Base-by-base conservation (phyloP, 2,113 vertebrate genomes). In the Hystrix brachyura region DNA sequence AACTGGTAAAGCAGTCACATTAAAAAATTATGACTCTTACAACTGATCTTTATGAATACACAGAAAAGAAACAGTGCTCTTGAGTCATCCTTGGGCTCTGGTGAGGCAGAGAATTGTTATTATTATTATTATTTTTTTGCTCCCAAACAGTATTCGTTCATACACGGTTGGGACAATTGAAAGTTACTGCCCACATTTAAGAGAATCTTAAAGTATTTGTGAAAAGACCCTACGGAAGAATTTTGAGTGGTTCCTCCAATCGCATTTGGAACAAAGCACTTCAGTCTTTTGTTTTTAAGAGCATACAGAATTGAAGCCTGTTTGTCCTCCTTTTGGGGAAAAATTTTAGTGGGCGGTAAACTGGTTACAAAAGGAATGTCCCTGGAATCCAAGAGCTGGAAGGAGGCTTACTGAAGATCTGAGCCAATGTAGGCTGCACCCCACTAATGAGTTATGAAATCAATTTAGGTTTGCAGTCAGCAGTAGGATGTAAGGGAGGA, bases 1-100 rank as follows among this genome's bases (percentile, higher is more conserved):
- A 98, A 97, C 79, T 87, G 95, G 95, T 96, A 98, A 98, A 98
- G 97, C 94, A 98, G 93, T 85, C 53, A 25, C 98, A 98, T 98
- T 97, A 98, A 98, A 98, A 98, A 98, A 97, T 97, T 46, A 98
- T 98, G 90, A 96, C 72, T 98, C 57, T 95, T 98, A 72, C 51
- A 79, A 98, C 96, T 97, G 98, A 98, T 98, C 96, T 87, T 83
- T 89, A 95, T 71, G 96, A 95, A 96, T 87, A 93, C 87, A 90
- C 67, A 97, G 94, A 97, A 97, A 90, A 97, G 55, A 88, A 90
- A 92, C 67, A 19, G 93, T 96, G 74, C 87, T 96, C 96, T 48
- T 43, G 95, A 94, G 94, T 48, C 0, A 6, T 95, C 96, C 95
- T 94, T 96, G 90, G 93, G 94, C 83, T 78, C 15, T 25, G 27